Evolutionary conservation across 92 coral and sea anemone species (phyloP).

Genomic region (Umimayanthus kanabou): DNA sequence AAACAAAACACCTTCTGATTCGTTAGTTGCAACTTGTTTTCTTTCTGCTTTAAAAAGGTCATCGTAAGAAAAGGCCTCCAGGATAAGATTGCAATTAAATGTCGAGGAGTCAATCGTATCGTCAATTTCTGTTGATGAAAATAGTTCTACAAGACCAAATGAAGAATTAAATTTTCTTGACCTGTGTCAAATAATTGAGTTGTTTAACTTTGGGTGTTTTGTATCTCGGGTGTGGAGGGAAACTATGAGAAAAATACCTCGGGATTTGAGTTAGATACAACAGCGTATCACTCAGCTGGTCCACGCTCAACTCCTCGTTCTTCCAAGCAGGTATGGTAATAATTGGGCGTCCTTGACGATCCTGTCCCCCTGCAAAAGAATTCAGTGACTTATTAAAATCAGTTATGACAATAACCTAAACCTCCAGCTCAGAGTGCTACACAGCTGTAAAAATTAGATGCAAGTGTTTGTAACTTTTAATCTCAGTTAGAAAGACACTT

Average conservation of each 20-base stretch:
- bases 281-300: conserved; percentile 78
- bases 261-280: conserved; percentile 80
- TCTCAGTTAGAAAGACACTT: background rate
- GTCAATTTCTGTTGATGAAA: background rate
- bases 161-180: background rate
- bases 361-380: conserved; percentile 70
- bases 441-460: background rate
- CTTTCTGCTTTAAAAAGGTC: background rate
- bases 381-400: background rate
- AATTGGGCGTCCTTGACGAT: conserved; percentile 86
- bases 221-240: background rate
- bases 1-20: background rate
- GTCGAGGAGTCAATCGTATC: background rate
- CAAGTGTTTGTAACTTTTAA: background rate
- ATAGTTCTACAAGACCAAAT: background rate
- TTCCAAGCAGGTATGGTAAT: conserved; percentile 79
- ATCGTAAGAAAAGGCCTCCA: background rate
- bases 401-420: background rate
- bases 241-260: conserved; percentile 60
- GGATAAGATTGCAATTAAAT: conserved; percentile 8
- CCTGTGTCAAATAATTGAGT: background rate
- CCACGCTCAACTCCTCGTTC: conserved; percentile 68
- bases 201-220: background rate
- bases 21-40: background rate
- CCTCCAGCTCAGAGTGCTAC: background rate